Base-by-base conservation (phyloP, 2,888 invertebrate species). In the Tholera decimalis region DNA sequence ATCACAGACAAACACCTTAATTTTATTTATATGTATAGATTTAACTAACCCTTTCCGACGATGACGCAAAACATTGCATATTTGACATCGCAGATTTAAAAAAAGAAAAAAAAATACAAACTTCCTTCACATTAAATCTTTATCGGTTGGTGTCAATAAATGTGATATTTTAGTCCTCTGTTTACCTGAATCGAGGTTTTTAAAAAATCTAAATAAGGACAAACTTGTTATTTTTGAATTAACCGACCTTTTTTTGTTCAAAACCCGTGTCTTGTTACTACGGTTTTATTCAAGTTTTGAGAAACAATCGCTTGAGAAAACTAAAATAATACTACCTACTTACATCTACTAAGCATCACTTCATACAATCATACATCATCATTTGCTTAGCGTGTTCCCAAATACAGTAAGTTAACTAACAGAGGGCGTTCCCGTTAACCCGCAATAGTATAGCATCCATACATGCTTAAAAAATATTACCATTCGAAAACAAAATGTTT, bases 81-180 rank as follows among this genome's bases (percentile, higher is more conserved):
- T 47, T 56, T 26, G 13, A n/a, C n/a, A 20, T 30, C 18, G 28
- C 60, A 67, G 28, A 44, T 24, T 56, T 30, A 59, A 59, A 72
- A 41, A 65, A 50, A 4, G 51, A 54, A 46, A 51, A 43, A 41
- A 9, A 28, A 47, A 49, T 49, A 57, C 13, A 35, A 47, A 47
- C 37, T 18, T 4, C 0, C 0, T 43, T 11, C 20, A 22, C 8
- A 60, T 61, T 55, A 65, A 61, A 69, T 73, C 37, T 64, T 67
- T 67, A 77, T 79, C 49, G 59, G 24, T 35, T n/a, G 43, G 35
- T 54, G 46, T 44, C 59, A 77, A 65, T 69, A 70, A 65, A 77
- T 56, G 39, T 64, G 63, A 46, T 43, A 60, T 58, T 73, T 54
- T 64, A 13, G 41, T 37, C 13, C 46, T 20, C 8, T 47, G 41